Evolutionary conservation across 2,797 vertebrate genomes (phyloP).

Genomic region (Xenops minutus): DNA sequence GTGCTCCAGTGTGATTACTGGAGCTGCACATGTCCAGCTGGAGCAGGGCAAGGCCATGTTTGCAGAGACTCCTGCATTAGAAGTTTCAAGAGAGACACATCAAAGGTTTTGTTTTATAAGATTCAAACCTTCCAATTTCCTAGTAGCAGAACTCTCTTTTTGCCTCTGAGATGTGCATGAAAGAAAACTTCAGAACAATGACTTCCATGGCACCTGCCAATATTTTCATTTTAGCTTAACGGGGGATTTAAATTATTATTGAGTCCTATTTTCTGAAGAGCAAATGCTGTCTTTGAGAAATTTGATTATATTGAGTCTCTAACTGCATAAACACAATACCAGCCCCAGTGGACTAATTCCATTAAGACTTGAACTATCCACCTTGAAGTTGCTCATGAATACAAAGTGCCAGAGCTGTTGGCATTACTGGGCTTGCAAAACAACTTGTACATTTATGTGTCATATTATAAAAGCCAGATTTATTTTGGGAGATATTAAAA

Average conservation of each 20-base stretch:
- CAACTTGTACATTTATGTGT: background rate
- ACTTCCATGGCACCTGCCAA: constrained; percentile 42
- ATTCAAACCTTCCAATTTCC: background rate
- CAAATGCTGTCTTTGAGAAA: constrained; percentile 27
- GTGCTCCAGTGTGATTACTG: accelerated
- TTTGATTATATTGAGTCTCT: constrained; percentile 63
- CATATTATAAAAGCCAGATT: constrained; percentile 9
- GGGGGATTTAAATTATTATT: constrained; percentile 52
- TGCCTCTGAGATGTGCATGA: background rate
- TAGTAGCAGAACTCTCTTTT: background rate
- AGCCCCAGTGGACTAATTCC: constrained; percentile 65
- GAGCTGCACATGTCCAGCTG: accelerated
- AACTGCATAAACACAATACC: constrained; percentile 50
- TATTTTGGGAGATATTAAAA: constrained; percentile 32
- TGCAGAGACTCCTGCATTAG: background rate
- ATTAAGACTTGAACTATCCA: constrained; percentile 58
- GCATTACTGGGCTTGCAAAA: background rate
- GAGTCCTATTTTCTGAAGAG: constrained; percentile 46
- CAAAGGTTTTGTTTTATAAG: background rate
- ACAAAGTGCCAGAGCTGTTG: constrained; percentile 15
- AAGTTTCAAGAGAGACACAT: background rate
- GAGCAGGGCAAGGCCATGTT: background rate
- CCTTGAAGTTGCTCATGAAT: constrained; percentile 54
- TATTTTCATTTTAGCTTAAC: constrained; percentile 49
- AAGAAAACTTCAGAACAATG: background rate